Evolutionary conservation across 2,888 invertebrate genomes (phyloP).

Genomic region (Eristalinus sepulchralis): DNA sequence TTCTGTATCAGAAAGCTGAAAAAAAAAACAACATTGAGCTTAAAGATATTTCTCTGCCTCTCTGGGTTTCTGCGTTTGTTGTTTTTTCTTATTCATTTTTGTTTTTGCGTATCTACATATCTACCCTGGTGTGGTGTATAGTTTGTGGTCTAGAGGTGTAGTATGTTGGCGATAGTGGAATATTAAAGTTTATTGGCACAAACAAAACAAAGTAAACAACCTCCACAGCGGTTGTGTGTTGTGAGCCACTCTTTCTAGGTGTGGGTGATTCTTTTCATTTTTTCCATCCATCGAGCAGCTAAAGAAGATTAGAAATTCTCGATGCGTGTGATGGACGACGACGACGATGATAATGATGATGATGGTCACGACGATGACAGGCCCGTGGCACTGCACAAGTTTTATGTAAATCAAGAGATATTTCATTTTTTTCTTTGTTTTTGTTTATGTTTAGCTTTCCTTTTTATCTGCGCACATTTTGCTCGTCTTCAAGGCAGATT

Average conservation of each 20-base stretch:
- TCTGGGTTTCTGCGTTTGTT: conserved; percentile 8
- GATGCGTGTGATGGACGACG: conserved; percentile 24
- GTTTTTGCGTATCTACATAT: conserved; percentile 58
- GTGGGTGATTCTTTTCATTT: conserved; percentile 13
- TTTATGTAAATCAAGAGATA: conserved; percentile 14
- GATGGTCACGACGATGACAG: conserved; percentile 39
- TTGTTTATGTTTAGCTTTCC: conserved; percentile 3
- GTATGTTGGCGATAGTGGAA: conserved; percentile 46
- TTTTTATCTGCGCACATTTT: conserved; percentile 3
- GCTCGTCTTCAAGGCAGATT: neutral
- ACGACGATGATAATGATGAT: conserved; percentile 23
- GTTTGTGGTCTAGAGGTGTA: conserved; percentile 34
- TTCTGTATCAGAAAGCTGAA: conserved; percentile 17
- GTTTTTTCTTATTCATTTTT: no score
- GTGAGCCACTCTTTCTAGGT: neutral
- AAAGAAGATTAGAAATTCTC: conserved; percentile 57
- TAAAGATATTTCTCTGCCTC: conserved; percentile 55
- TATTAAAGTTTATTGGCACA: conserved; percentile 71
- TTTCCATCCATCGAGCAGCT: neutral
- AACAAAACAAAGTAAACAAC: conserved; percentile 67
- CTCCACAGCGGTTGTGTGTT: conserved; percentile 16
- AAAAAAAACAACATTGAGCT: conserved; percentile 38
- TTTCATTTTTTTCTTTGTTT: conserved; percentile 1
- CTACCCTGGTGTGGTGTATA: conserved; percentile 18
- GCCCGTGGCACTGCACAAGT: conserved; percentile 40